Evolutionary conservation across 2,113 vertebrate genomes (phyloP).

Genomic region (Propithecus coquereli): DNA sequence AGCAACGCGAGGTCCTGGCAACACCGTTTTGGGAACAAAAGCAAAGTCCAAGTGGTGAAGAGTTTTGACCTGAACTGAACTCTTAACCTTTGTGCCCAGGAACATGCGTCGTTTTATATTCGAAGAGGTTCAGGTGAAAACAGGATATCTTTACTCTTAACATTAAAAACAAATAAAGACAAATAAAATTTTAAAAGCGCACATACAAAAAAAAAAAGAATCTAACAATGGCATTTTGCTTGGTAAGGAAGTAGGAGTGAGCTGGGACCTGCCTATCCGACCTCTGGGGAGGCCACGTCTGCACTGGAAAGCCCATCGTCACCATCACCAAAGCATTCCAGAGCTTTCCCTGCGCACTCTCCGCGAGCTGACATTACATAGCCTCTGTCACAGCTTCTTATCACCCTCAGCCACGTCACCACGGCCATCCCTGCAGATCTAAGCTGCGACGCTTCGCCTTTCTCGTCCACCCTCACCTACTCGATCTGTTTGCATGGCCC

Average conservation of each 20-base stretch:
- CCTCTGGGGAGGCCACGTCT: not conserved
- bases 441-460: not conserved
- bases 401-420: not conserved
- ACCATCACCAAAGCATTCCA: not conserved
- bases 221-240: conserved; percentile 36
- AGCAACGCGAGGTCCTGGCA: fast-evolving
- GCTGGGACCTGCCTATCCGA: not conserved
- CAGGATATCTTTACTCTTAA: conserved; percentile 41
- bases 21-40: not conserved
- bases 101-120: not conserved
- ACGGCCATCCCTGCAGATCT: not conserved
- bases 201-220: not conserved
- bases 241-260: not conserved
- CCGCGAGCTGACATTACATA: not conserved
- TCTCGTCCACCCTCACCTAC: not conserved
- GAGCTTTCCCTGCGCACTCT: not conserved
- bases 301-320: not conserved
- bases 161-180: conserved; percentile 16
- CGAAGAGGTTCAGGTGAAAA: conserved; percentile 41
- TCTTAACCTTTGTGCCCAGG: not conserved
- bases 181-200: not conserved
- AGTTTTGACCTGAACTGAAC: not conserved
- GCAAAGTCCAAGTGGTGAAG: not conserved
- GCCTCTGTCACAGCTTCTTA: not conserved
- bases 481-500: not conserved